phyloP scores from a whole-genome alignment of 1,140 invertebrate genomes.

The Paraescarpia echinospica region DNA sequence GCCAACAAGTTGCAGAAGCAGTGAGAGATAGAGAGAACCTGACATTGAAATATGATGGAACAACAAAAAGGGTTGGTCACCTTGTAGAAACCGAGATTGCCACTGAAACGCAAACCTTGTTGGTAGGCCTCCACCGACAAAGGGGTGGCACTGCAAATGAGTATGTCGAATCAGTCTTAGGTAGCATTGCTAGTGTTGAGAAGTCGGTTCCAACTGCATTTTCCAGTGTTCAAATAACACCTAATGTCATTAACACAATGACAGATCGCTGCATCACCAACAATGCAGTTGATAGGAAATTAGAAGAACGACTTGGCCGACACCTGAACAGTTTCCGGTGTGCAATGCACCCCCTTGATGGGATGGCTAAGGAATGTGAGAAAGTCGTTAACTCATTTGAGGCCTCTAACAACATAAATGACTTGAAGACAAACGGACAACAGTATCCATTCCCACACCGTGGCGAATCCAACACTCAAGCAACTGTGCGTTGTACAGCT shows the following conservation, averaged over 20 bases:
- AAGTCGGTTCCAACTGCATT: not conserved
- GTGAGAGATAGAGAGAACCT: not conserved
- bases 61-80: not conserved
- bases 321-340: not conserved
- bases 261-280: not conserved
- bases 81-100: not conserved
- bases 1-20: not conserved
- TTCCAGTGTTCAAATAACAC: not conserved
- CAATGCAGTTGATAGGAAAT: not conserved
- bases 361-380: not conserved
- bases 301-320: not conserved
- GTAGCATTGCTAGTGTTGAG: not conserved
- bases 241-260: not conserved
- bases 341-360: not conserved
- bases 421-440: no score
- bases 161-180: not conserved
- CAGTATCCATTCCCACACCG: no score
- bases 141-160: not conserved
- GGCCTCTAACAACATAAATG: no score
- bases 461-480: no score
- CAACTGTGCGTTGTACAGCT: no score
- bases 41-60: not conserved
- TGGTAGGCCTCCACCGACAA: not conserved
- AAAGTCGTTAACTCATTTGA: no score
- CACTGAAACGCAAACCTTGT: not conserved